Evolutionary conservation across 2,113 vertebrate species (phyloP).

Genomic region (Athene noctua): DNA sequence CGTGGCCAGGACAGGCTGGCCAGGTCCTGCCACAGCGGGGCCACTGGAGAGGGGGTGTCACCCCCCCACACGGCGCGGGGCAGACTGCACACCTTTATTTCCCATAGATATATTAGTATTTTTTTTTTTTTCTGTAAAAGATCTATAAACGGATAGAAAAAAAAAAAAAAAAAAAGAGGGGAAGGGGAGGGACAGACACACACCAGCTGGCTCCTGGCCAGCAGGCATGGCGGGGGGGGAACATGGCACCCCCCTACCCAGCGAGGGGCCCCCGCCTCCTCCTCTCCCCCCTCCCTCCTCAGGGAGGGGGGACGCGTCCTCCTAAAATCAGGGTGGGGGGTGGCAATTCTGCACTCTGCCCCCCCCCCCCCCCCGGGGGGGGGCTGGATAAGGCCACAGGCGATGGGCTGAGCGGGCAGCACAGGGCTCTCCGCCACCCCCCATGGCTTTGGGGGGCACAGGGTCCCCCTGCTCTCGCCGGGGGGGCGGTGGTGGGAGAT

Average conservation of each 20-base stretch:
- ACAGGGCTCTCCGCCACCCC: not conserved
- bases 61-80: rapidly evolving
- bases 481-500: too few relatives aligned
- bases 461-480: not conserved
- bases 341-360: not conserved
- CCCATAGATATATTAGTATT: constrained; percentile 8
- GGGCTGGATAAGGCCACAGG: not conserved
- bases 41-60: too few relatives aligned
- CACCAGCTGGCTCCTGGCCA: not conserved
- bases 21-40: not conserved
- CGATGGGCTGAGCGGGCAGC: not conserved
- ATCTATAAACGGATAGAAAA: constrained; percentile 14
- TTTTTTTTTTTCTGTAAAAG: not conserved
- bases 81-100: not conserved
- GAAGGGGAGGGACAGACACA: too few relatives aligned
- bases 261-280: not conserved
- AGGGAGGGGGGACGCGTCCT: not conserved
- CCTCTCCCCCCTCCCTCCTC: not conserved
- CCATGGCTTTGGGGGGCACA: too few relatives aligned
- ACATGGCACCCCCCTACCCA: not conserved
- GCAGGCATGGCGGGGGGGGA: not conserved
- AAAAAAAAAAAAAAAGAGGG: not conserved
- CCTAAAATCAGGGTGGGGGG: not conserved
- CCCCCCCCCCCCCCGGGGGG: not conserved
- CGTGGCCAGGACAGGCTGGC: not conserved